phyloP scores from a whole-genome alignment of 2,113 vertebrate species.

The Fulica atra region DNA sequence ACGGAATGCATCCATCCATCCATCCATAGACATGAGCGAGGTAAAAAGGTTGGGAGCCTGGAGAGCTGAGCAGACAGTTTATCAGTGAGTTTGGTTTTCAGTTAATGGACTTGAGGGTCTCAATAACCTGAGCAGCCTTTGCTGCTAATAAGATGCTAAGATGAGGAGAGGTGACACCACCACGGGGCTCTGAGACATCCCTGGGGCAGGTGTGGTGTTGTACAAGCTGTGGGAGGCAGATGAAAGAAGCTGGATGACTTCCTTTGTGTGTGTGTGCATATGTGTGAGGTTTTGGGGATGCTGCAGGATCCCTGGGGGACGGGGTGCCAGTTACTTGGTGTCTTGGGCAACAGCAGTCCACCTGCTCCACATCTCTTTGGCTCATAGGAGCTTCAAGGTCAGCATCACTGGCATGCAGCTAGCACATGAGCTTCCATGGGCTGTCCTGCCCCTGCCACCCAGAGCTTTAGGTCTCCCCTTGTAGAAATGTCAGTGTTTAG shows the following conservation, averaged over 20 bases:
- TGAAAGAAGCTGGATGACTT: background rate
- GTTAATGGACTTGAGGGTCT: background rate
- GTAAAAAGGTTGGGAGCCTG: background rate
- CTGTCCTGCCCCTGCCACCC: no score
- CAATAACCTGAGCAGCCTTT: background rate
- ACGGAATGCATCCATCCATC: fast-evolving
- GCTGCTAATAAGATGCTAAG: no score
- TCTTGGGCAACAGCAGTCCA: fast-evolving
- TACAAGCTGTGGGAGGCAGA: background rate
- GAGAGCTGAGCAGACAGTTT: background rate
- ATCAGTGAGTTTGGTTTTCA: background rate
- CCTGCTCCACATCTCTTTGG: background rate
- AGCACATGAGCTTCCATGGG: background rate
- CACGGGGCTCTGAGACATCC: background rate
- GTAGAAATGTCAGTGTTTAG: background rate
- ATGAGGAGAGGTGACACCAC: no score
- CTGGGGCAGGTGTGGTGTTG: background rate
- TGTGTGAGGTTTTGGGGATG: background rate
- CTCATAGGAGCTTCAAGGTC: background rate
- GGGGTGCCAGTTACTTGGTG: background rate
- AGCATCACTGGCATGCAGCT: background rate
- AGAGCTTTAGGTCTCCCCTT: background rate
- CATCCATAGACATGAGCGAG: fast-evolving
- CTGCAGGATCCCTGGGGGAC: background rate
- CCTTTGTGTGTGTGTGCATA: fast-evolving